Evolutionary conservation across 2,113 vertebrate genomes (phyloP).

Genomic region (Gorsachius goisagi): DNA sequence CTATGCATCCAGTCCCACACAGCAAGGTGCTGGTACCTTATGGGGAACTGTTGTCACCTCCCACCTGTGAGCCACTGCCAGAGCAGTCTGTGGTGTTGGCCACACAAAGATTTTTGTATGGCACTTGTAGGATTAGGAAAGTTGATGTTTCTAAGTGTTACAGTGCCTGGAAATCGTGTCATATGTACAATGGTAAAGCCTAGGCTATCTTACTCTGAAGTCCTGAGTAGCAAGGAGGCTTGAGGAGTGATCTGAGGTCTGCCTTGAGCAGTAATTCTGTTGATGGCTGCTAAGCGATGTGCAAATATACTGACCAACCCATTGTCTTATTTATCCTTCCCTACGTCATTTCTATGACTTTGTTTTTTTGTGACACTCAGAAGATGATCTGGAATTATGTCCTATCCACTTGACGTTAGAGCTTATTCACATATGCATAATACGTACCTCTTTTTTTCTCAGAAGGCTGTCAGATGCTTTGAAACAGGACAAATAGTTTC

Average conservation of each 20-base stretch:
- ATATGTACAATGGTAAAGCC: not conserved
- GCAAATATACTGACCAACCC: not conserved
- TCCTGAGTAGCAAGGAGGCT: not conserved
- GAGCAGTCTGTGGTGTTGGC: not conserved
- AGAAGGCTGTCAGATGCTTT: not conserved
- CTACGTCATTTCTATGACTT: not conserved
- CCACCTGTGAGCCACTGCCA: not conserved
- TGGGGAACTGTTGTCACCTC: not conserved
- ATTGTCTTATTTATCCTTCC: constrained; percentile 46
- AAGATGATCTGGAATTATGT: constrained; percentile 51
- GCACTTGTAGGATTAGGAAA: not conserved
- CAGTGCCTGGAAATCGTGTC: not conserved
- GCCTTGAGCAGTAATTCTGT: not conserved
- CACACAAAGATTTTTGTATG: not conserved
- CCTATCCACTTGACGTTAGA: constrained; percentile 11
- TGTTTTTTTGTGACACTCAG: not conserved
- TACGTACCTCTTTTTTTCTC: not conserved
- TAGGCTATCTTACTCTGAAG: not conserved
- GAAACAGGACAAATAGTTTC: not conserved
- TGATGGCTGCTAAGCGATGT: not conserved
- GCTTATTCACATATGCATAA: not conserved
- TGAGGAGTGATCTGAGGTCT: not conserved
- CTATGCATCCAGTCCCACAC: not conserved
- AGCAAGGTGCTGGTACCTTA: not conserved
- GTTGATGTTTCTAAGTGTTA: not conserved